phyloP scores from a whole-genome alignment of 2,888 invertebrate genomes.

The Morpho achilles region DNA sequence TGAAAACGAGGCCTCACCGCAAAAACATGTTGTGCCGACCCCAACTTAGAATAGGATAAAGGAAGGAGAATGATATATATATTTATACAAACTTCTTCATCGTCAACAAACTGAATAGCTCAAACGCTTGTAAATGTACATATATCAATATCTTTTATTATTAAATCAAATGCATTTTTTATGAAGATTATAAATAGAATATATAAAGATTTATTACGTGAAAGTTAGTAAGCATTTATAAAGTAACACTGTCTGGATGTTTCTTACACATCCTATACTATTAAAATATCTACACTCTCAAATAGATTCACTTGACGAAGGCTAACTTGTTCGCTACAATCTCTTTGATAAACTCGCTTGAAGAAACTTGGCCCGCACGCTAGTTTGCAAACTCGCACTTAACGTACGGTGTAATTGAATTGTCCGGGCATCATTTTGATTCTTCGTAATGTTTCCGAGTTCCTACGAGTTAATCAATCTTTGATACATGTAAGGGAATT shows the following conservation, averaged over 20 bases:
- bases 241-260: not conserved
- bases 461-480: constrained; percentile 7
- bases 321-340: constrained; percentile 61
- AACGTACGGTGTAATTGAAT: constrained; percentile 72
- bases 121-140: no score
- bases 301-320: constrained; percentile 40
- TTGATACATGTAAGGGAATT: constrained; percentile 3
- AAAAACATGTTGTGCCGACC: no score
- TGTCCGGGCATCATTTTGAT: constrained; percentile 69
- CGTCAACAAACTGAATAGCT: no score
- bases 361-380: constrained; percentile 57
- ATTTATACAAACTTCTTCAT: no score
- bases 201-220: not conserved
- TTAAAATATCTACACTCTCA: constrained; percentile 24
- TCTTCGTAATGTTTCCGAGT: constrained; percentile 33
- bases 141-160: no score
- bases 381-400: constrained; percentile 72
- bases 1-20: no score
- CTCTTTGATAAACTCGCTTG: constrained; percentile 46
- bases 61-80: no score
- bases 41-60: no score
- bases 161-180: no score
- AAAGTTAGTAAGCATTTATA: not conserved
- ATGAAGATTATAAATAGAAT: no score
- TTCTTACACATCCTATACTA: constrained; percentile 1